Evolutionary conservation across 1,140 invertebrate species (phyloP), one percentile per base, ranked within the genome.

Genomic region (Cydia splendana): DNA sequence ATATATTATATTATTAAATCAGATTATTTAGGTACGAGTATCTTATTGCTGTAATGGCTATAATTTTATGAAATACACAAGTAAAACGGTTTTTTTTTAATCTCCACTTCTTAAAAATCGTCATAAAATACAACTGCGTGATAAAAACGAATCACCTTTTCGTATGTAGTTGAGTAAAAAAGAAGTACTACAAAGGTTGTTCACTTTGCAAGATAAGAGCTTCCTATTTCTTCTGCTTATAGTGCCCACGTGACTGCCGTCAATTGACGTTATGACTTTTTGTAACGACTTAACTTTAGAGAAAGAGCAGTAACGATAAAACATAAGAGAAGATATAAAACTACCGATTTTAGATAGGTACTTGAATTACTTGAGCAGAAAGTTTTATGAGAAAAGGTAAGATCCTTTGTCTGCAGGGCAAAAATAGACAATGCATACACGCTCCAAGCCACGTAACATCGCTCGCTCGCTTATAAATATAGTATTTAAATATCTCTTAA

Each of bases 271-370:
- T 71, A 71, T 38, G 67, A 34, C 67, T 71, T 71, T 71, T 42
- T 42, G 15, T 71, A 71, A 71, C 67, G 67, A 71, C 67, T 15
- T 71, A 71, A 38, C 67, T 71, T 38, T 38, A 71, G 67, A 18
- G 15, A 71, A 71, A 71, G 67, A 71, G 15, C 67, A 71, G n/a
- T 71, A 42, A 71, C 30, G 34, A 38, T 71, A 71, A 71, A 71
- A 38, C 30, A 67, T 30, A 38, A 18, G 15, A 71, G 67, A 34
- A 71, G 67, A 71, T 71, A 71, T 71, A 71, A 71, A 71, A 71
- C 67, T 71, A 38, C 30, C 67, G 30, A 71, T 71, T 71, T 71
- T 71, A 38, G 67, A 71, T 38, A 48, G 10, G 45, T 15, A 9
- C 30, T 67, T 30, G 30, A 10, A 71, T 71, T 38, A 71, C 67